Percentiles rank a stretch among this genome's conserved stretches.
phyloP scores from a whole-genome alignment of 1,140 invertebrate species.

The Cydia strobilella region DNA sequence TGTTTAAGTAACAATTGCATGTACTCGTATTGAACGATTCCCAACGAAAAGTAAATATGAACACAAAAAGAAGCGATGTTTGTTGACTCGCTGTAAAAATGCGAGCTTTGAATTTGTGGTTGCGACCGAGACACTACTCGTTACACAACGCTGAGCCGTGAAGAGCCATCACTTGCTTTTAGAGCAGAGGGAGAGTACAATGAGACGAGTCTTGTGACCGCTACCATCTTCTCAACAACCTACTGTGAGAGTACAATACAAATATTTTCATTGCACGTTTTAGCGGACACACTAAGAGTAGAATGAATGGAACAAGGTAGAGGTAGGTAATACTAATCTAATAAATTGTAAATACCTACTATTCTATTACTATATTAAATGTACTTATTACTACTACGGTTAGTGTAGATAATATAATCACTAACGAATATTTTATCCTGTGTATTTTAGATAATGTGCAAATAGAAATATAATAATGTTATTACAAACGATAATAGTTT shows the following conservation, averaged over 20 bases:
- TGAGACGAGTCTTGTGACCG: slow-evolving; percentile 15
- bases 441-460: no score
- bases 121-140: slow-evolving; percentile 19
- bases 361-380: no score
- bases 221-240: slow-evolving; percentile 20
- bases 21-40: no score
- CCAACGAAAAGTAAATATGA: slow-evolving; percentile 1
- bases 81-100: neutral
- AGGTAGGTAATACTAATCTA: no score
- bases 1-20: no score
- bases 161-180: slow-evolving; percentile 9
- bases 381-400: no score
- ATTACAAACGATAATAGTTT: no score
- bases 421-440: no score
- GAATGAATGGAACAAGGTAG: neutral
- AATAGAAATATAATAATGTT: no score
- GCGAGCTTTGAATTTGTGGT: neutral
- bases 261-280: neutral
- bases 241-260: neutral
- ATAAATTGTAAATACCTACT: no score
- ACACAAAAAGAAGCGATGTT: neutral
- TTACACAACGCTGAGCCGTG: slow-evolving; percentile 23
- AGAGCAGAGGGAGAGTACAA: neutral
- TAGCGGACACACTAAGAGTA: neutral
- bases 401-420: no score